Evolutionary conservation across 2,888 invertebrate species (phyloP).

Genomic region (Patella caerulea): DNA sequence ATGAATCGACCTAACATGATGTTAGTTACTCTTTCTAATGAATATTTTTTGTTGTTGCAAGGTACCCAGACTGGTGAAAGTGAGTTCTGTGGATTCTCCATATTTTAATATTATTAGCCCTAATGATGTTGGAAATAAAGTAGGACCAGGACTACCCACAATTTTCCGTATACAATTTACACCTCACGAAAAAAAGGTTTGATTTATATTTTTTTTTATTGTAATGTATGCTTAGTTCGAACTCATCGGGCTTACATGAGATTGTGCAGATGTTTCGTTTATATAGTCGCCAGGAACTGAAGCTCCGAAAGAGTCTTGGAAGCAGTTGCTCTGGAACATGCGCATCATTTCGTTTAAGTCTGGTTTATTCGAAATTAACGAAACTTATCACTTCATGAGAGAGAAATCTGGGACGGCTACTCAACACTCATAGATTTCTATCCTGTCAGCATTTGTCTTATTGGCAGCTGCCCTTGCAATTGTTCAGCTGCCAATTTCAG

Average conservation of each 20-base stretch:
- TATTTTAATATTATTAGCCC: slow-evolving; percentile 71
- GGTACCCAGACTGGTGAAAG: slow-evolving; percentile 71
- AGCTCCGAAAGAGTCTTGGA: neutral
- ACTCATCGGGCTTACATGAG: no score
- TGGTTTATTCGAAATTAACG: neutral
- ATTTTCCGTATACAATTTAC: slow-evolving; percentile 78
- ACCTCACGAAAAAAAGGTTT: slow-evolving; percentile 73
- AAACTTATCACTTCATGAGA: no score
- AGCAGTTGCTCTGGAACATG: neutral
- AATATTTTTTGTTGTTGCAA: slow-evolving; percentile 25
- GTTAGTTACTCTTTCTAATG: no score
- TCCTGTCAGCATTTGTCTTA: no score
- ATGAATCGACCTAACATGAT: no score
- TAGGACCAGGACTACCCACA: slow-evolving; percentile 81
- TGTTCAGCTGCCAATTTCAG: no score
- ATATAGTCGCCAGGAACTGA: neutral
- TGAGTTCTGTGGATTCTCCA: slow-evolving; percentile 70
- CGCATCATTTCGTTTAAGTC: neutral
- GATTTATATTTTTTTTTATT: slow-evolving; percentile 4
- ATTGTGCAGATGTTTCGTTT: no score
- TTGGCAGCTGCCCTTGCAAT: no score
- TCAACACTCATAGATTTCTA: no score
- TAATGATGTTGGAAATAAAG: slow-evolving; percentile 72
- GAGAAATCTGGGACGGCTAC: no score
- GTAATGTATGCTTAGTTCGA: neutral